These are phyloP conservation scores for Paedocypris micromegethes DNA, from an alignment of 2,797 vertebrate species.

Conservation along the genomic window DNA sequence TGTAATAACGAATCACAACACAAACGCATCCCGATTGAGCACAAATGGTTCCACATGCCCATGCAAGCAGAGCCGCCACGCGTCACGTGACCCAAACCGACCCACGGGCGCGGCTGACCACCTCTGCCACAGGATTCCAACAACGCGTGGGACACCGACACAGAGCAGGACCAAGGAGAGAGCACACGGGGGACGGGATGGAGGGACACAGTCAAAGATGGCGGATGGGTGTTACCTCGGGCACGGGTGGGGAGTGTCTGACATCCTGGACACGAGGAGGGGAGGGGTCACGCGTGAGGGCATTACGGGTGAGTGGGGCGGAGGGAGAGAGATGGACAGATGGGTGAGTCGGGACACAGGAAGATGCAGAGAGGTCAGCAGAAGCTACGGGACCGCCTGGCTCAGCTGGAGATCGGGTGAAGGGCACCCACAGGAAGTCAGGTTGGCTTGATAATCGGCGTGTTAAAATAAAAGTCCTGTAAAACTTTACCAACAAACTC, in stretches of 20 bases:
- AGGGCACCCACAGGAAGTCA: background rate
- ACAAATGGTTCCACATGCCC: too few relatives aligned
- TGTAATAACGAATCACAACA: too few relatives aligned
- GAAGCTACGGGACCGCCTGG: slow-evolving; percentile 47
- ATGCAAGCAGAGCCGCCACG: too few relatives aligned
- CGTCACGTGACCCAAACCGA: too few relatives aligned
- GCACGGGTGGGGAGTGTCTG: slow-evolving; percentile 89
- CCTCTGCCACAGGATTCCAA: too few relatives aligned
- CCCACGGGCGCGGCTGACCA: too few relatives aligned
- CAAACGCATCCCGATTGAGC: too few relatives aligned
- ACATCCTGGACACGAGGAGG: slow-evolving; percentile 83
- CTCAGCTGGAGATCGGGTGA: slow-evolving; percentile 10
- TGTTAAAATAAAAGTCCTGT: too few relatives aligned
- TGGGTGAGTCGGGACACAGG: slow-evolving; percentile 1
- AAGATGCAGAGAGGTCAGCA: slow-evolving; percentile 58
- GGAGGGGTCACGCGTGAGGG: slow-evolving; percentile 50
- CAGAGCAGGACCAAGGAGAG: background rate
- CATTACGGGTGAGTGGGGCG: slow-evolving; percentile 17
- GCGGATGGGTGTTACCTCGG: slow-evolving; percentile 73
- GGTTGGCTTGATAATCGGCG: too few relatives aligned
- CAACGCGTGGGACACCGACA: too few relatives aligned
- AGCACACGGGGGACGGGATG: slow-evolving; percentile 14
- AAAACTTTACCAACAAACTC: too few relatives aligned
- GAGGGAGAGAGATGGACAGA: slow-evolving; percentile 13
- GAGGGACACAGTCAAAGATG: slow-evolving; percentile 22